Evolutionary conservation across 2,888 invertebrate species (phyloP).

Genomic region (Ischnus inquisitorius): DNA sequence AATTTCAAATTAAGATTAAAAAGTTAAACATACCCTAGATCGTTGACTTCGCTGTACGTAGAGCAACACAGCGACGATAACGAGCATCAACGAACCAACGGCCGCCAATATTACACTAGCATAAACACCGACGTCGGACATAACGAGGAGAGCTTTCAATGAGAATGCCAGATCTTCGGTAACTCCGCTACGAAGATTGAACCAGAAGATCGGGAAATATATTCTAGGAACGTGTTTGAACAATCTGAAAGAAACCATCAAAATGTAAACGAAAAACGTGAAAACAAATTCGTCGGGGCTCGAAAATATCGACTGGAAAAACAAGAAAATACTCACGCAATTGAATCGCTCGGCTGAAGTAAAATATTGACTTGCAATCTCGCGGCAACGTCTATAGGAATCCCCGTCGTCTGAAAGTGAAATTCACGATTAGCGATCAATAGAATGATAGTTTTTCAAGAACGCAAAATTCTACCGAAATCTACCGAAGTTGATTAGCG

Average conservation of each 20-base stretch:
- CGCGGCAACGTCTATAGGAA: slow-evolving; percentile 91
- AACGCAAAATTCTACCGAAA: too few relatives aligned
- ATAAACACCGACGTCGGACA: slow-evolving; percentile 87
- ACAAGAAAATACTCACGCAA: slow-evolving; percentile 88
- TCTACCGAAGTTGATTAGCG: too few relatives aligned
- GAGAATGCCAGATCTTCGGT: slow-evolving; percentile 87
- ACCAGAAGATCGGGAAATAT: slow-evolving; percentile 93
- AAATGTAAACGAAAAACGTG: not conserved
- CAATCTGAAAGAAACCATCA: slow-evolving; percentile 86
- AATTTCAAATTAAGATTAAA: not conserved
- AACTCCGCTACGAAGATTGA: slow-evolving; percentile 89
- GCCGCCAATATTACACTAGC: slow-evolving; percentile 85
- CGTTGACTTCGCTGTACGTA: slow-evolving; percentile 67
- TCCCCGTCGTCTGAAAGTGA: slow-evolving; percentile 89
- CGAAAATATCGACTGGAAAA: not conserved
- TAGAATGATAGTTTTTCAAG: too few relatives aligned
- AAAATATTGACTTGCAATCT: slow-evolving; percentile 93
- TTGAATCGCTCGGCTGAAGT: slow-evolving; percentile 88
- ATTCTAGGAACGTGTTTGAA: slow-evolving; percentile 89
- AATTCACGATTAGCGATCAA: slow-evolving; percentile 67
- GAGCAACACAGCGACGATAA: slow-evolving; percentile 72
- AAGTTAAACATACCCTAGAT: slow-evolving; percentile 61
- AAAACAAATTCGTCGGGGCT: not conserved
- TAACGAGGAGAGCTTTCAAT: slow-evolving; percentile 86
- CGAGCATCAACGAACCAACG: slow-evolving; percentile 82